Evolutionary conservation across 2,888 invertebrate species (phyloP), one percentile per base, ranked within the genome.

Genomic region (Rhodophaea formosa): DNA sequence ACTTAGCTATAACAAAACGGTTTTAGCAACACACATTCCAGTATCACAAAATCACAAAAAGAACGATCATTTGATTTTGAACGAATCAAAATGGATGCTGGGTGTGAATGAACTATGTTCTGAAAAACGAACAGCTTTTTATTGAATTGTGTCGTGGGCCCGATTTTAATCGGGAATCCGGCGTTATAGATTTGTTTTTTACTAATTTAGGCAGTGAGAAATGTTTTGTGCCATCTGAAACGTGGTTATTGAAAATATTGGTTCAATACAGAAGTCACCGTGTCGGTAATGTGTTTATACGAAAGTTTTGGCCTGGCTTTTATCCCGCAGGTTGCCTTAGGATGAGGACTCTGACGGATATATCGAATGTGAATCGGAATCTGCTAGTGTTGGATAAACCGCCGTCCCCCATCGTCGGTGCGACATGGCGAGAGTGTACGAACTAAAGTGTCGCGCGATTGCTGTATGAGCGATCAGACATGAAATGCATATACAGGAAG

Each of bases 401-500:
- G 76, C 77, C 74, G 81, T 80, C 77, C 70, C 72, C 66, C 68
- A 72, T 72, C 74, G 67, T 82, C 71, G 76, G 76, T 79, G 79
- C 86, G 85, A 85, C 86, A 86, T 91, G 90, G 86, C 86, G 83
- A 85, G 78, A 81, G 76, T 75, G 74, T 79, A 83, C 79, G 82
- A 83, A 86, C 84, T 91, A 80, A 81, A 76, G 79, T 84, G 80
- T 86, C 79, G 88, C 84, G 91, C 84, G 84, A 85, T 82, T 85
- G 79, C 82, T 81, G 86, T 82, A 82, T 90, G 84, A 89, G 88
- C 87, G 84, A 85, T 89, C 82, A 88, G 91, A 88, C 89, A 93
- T 93, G 93, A 93, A 88, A 93, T 93, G 93, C 93, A 93, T 93
- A 93, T 93, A 92, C 92, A 92, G 90, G 91, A 91, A 89, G 88